A percentile compares a stretch with the other conserved stretches of the same genome.
Conservation (phyloP, 2,113 vertebrate genomes). For the Sitta europaea region DNA sequence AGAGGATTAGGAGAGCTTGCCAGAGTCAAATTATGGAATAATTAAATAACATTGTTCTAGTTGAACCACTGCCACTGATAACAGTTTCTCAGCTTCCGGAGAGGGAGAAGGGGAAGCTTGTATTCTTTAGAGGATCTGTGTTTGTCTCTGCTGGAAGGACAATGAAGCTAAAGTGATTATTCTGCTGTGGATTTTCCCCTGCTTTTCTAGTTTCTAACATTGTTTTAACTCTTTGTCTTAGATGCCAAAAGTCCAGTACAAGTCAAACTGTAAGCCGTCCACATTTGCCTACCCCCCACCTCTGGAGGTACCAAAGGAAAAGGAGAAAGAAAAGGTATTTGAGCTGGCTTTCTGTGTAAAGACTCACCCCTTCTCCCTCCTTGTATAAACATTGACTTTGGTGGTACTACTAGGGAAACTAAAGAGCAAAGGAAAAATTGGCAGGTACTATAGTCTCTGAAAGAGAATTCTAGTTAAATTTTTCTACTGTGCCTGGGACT, state of each 20-base stretch:
- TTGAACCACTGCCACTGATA: constrained; percentile 52
- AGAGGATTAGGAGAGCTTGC: constrained; percentile 7
- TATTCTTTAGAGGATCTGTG: constrained; percentile 28
- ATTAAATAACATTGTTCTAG: constrained; percentile 63
- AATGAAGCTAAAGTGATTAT: constrained; percentile 42
- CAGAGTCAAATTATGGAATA: constrained; percentile 48
- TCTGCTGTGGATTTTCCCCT: background rate
- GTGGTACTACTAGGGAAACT: background rate
- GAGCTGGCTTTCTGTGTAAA: background rate
- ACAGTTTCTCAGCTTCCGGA: constrained; percentile 47
- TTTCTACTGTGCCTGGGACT: background rate
- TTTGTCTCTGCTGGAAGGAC: constrained; percentile 42
- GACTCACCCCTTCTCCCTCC: background rate
- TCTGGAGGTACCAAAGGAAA: constrained; percentile 97
- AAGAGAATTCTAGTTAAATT: constrained; percentile 2
- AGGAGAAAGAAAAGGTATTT: constrained; percentile 97
- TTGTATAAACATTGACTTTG: background rate
- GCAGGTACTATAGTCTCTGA: background rate
- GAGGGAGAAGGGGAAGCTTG: constrained; percentile 24
- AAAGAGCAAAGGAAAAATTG: background rate
- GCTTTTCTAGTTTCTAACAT: background rate
- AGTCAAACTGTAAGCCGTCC: constrained; percentile 98
- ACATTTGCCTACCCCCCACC: constrained; percentile 97
- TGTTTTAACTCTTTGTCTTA: constrained; percentile 59
- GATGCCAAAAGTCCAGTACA: constrained; percentile 99